Evolutionary conservation across 2,888 invertebrate genomes (phyloP), one percentile per base, ranked within the genome.

Genomic region (Andrena chrysosceles): DNA sequence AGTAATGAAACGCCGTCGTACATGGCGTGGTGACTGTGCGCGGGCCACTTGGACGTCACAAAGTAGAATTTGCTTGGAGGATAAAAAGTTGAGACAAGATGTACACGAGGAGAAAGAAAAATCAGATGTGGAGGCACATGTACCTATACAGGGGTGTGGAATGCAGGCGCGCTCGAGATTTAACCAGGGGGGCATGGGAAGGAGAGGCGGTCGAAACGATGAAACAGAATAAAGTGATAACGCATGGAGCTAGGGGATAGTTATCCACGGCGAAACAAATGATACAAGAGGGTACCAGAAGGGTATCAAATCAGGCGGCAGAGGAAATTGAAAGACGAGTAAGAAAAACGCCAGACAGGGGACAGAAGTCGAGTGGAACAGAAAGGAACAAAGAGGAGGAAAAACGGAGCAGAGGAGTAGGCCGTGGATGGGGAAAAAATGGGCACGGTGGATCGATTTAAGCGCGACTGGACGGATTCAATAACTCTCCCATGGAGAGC

Each of bases 401-500:
- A 52, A 66, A 16, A 26, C 10, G 31, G 48, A 16, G 16, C 29
- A 48, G 64, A 33, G 13, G 59, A 48, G 64, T n/a, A 13, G 59
- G 42, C 35, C 29, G 48, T 3, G 56, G 42, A 10, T 23, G 52
- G 33, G 33, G 49, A 62, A 76, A 80, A 75, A 77, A 71, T 71
- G 29, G 67, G 62, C 71, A 54, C 29, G 62, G 70, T 66, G 76
- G 77, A 87, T 88, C 85, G 86, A 86, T 88, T 88, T 77, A 82
- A 88, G 75, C 78, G 49, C 81, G 79, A 82, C 77, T 83, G 82
- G 84, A 87, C 77, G 78, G 82, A 89, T 89, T 90, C 89, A 89
- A 90, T 90, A 90, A 89, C 83, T 89, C 88, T 87, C 68, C 74
- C 64, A 80, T 75, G 63, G 60, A 49, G 74, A 54, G 78, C 59